Evolutionary conservation across 2,888 invertebrate genomes (phyloP).

Genomic region (Leptinotarsa peninsularis): DNA sequence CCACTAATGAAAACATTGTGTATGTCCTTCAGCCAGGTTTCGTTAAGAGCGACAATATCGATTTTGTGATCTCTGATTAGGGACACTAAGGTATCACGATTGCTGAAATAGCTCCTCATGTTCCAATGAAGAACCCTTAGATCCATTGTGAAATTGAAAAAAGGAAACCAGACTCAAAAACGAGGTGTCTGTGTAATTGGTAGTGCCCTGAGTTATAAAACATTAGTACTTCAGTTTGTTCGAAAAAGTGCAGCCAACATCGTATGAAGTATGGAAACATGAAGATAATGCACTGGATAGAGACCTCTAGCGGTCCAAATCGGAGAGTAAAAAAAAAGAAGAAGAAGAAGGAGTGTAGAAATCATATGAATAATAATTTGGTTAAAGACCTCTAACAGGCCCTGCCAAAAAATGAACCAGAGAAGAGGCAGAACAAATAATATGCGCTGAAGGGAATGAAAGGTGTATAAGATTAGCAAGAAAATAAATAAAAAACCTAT

Average conservation of each 20-base stretch:
- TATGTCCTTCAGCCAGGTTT: background rate
- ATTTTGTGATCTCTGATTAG: background rate
- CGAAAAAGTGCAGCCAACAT: background rate
- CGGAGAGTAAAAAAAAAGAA: background rate
- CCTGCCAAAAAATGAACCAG: background rate
- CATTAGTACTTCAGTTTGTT: background rate
- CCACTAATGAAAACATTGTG: background rate
- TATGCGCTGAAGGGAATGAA: background rate
- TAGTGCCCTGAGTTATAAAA: background rate
- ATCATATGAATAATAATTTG: background rate
- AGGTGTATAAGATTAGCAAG: background rate
- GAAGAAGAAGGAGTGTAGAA: background rate
- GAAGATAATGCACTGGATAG: background rate
- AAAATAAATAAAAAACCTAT: background rate
- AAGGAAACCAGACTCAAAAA: background rate
- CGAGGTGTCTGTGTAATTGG: background rate
- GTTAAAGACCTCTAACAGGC: background rate
- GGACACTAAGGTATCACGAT: background rate
- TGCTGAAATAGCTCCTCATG: slow-evolving; percentile 2
- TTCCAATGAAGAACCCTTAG: background rate
- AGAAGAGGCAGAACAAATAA: background rate
- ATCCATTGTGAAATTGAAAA: background rate
- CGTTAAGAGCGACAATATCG: background rate
- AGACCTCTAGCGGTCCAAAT: background rate
- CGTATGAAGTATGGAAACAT: background rate